Evolutionary conservation across 2,113 vertebrate species (phyloP).

Genomic region (Galbula dea): DNA sequence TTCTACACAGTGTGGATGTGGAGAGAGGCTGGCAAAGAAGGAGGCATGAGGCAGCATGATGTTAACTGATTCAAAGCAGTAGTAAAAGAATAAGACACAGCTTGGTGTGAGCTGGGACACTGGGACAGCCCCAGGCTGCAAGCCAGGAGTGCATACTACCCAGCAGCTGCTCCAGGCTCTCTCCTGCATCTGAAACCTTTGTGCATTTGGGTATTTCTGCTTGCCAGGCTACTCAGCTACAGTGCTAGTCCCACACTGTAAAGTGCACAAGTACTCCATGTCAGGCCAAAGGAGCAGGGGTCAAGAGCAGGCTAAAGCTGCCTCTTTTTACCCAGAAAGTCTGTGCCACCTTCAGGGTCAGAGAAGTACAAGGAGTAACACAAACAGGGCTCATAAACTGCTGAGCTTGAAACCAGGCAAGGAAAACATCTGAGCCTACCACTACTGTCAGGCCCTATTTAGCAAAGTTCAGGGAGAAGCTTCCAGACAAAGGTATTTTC

Average conservation of each 20-base stretch:
- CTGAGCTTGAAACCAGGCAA: background rate
- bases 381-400: background rate
- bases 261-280: fast-evolving
- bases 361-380: background rate
- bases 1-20: background rate
- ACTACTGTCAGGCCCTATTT: background rate
- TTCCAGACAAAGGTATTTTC: background rate
- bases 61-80: background rate
- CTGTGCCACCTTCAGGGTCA: background rate
- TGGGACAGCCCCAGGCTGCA: no score
- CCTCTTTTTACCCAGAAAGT: background rate
- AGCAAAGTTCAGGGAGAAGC: background rate
- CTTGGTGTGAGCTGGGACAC: background rate
- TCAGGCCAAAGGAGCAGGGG: background rate
- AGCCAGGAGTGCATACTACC: background rate
- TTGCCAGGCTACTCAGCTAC: background rate
- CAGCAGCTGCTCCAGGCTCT: background rate
- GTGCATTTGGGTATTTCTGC: background rate
- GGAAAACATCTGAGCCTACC: background rate
- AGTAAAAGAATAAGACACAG: background rate
- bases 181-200: background rate
- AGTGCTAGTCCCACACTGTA: background rate
- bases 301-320: background rate
- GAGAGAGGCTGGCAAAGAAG: background rate
- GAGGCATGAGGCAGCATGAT: fast-evolving